Evolutionary conservation across 1,140 invertebrate genomes (phyloP), one percentile per base, ranked within the genome.

Genomic region (Halictus rubicundus): DNA sequence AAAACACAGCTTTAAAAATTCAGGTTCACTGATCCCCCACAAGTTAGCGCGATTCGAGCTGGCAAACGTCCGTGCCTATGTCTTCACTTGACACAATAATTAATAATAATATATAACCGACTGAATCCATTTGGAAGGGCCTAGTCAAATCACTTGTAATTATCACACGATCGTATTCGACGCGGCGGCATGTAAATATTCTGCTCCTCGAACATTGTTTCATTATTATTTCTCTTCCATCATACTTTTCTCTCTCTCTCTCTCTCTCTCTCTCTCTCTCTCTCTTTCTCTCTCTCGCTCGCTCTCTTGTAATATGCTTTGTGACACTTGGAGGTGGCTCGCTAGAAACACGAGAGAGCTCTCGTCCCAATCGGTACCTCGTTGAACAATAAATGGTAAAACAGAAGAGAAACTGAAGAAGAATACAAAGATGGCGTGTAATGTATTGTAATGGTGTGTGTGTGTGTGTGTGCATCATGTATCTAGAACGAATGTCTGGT

Each of bases 91-190:
- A 75, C 42, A 32, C 57, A 57, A 79, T 59, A 64, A 78, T 32
- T 71, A 71, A 78, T 80, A 75, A 74, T 74, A 73, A 65, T 59
- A 71, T 80, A 68, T 75, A 84, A 84, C 57, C 79, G 57, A 80
- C 42, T 68, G 32, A 66, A 81, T 86, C 74, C 72, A 78, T 78
- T 86, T 68, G 83, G 87, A 89, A 89, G 90, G 91, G 89, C 80
- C 89, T 91, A 88, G 87, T 93, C 92, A 91, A 92, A 91, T 92
- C 89, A 91, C 90, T 91, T 90, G 85, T 85, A 89, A 91, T 90
- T 92, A 92, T 93, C 91, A 92, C 91, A 92, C 91, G 82, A 90
- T 90, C 90, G 90, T 87, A 90, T 87, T 88, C 85, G 84, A 88
- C 89, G 88, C 87, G 87, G 89, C 92, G 90, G 90, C 89, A 90